These are phyloP conservation scores for Exocentrus adspersus DNA, from an alignment of 2,888 invertebrate species.

Conservation along the genomic window DNA sequence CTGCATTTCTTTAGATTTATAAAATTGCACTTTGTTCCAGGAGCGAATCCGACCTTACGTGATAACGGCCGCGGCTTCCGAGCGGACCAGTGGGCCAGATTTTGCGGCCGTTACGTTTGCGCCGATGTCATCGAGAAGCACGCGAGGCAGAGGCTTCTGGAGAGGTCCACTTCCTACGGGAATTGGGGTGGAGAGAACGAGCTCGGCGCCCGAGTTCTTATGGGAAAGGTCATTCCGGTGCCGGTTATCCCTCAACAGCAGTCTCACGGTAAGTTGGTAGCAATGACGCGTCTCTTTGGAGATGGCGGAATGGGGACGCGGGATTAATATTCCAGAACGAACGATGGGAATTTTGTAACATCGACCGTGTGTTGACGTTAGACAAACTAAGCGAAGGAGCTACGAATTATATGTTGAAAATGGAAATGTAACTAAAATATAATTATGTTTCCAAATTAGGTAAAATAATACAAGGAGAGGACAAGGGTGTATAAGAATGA, in stretches of 20 bases:
- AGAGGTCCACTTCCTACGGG: slow-evolving; percentile 66
- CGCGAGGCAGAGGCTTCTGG: slow-evolving; percentile 68
- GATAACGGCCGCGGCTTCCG: slow-evolving; percentile 75
- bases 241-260: slow-evolving; percentile 49
- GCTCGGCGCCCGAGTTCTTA: slow-evolving; percentile 65
- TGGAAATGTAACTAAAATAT: too few relatives aligned
- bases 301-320: background rate
- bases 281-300: background rate
- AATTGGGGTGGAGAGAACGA: slow-evolving; percentile 72
- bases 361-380: too few relatives aligned
- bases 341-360: too few relatives aligned
- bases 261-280: slow-evolving; percentile 54
- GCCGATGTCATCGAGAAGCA: slow-evolving; percentile 78
- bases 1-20: background rate
- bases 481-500: too few relatives aligned
- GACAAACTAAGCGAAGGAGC: too few relatives aligned
- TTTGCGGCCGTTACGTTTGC: slow-evolving; percentile 76
- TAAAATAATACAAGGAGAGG: too few relatives aligned
- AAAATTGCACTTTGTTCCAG: slow-evolving; percentile 60
- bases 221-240: slow-evolving; percentile 64
- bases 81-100: slow-evolving; percentile 80
- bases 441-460: too few relatives aligned
- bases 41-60: slow-evolving; percentile 74
- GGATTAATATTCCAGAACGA: too few relatives aligned
- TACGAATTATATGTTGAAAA: too few relatives aligned